Percentiles rank a stretch among this genome's conserved stretches.
Evolutionary conservation across 2,888 invertebrate species (phyloP).

Genomic region (Orthosia gothica): DNA sequence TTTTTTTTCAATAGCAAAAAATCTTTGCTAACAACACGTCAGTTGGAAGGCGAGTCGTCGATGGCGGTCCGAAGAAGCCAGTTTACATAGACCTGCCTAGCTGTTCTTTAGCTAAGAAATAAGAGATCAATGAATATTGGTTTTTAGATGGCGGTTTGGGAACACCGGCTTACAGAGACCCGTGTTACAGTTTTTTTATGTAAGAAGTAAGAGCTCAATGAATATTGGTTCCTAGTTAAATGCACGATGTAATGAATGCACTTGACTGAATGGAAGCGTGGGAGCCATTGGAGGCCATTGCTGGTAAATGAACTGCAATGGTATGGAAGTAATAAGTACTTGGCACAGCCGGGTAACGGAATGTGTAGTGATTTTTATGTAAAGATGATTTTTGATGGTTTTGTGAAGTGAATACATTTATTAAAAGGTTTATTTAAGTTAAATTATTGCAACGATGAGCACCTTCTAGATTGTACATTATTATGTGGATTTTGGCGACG

Average conservation of each 20-base stretch:
- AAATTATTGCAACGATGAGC: too few relatives aligned
- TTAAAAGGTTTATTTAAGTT: not conserved
- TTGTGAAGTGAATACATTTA: conserved; percentile 9
- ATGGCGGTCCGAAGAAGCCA: conserved; percentile 65
- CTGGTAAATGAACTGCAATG: conserved; percentile 72
- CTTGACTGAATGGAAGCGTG: conserved; percentile 73
- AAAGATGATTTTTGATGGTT: conserved; percentile 39
- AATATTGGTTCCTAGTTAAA: conserved; percentile 59
- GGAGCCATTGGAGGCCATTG: conserved; percentile 61
- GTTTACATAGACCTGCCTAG: conserved; percentile 35
- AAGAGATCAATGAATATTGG: conserved; percentile 55
- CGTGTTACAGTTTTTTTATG: not conserved
- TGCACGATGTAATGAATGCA: conserved; percentile 72
- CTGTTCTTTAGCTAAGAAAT: not conserved
- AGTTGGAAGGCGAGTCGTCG: conserved; percentile 68
- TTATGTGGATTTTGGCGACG: too few relatives aligned
- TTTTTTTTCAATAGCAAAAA: conserved; percentile 60
- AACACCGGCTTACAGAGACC: conserved; percentile 26
- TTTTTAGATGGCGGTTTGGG: not conserved
- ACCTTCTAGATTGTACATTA: too few relatives aligned
- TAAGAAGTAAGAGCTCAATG: conserved; percentile 26
- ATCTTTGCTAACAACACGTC: conserved; percentile 56
- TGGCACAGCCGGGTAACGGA: conserved; percentile 44
- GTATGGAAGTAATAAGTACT: conserved; percentile 65
- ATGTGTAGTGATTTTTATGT: conserved; percentile 56